phyloP scores from a whole-genome alignment of 1,140 invertebrate species.

The Globodera rostochiensis region DNA sequence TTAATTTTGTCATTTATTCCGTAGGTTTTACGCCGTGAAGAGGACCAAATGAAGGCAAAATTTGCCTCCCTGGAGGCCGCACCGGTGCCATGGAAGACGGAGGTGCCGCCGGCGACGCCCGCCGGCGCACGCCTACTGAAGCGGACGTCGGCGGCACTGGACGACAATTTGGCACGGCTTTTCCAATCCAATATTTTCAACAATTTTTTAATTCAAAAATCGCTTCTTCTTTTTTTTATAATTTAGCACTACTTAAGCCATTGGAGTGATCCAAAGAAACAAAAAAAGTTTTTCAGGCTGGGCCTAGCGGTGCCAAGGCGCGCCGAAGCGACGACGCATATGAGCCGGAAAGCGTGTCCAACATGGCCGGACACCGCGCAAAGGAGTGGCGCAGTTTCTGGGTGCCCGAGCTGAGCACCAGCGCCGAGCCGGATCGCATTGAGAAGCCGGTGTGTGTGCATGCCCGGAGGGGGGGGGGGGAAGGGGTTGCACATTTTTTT shows the following conservation, averaged over 20 bases:
- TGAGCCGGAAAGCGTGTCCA: slow-evolving; percentile 47
- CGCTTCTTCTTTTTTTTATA: too few species aligned
- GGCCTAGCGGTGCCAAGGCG: not conserved
- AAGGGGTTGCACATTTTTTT: too few species aligned
- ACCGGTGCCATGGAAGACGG: slow-evolving; percentile 63
- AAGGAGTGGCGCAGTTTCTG: slow-evolving; percentile 92
- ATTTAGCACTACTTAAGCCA: too few species aligned
- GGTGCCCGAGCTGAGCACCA: slow-evolving; percentile 90
- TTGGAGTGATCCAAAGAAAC: too few species aligned
- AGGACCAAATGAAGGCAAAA: slow-evolving; percentile 73
- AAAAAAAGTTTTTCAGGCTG: slow-evolving; percentile 7
- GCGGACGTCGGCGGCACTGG: not conserved
- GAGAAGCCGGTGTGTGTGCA: slow-evolving; percentile 77
- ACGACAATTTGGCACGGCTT: not conserved
- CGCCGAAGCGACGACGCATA: slow-evolving; percentile 29
- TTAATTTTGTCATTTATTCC: not conserved
- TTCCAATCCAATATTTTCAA: not conserved
- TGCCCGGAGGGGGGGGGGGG: too few species aligned
- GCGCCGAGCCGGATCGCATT: slow-evolving; percentile 72
- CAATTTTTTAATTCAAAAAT: not conserved
- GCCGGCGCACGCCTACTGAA: not conserved
- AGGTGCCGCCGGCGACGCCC: slow-evolving; percentile 52
- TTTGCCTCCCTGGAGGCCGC: slow-evolving; percentile 69
- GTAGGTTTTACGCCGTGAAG: slow-evolving; percentile 60
- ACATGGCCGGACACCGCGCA: slow-evolving; percentile 67